phyloP scores from a whole-genome alignment of 2,888 invertebrate genomes.

The Cremastinae sp. region DNA sequence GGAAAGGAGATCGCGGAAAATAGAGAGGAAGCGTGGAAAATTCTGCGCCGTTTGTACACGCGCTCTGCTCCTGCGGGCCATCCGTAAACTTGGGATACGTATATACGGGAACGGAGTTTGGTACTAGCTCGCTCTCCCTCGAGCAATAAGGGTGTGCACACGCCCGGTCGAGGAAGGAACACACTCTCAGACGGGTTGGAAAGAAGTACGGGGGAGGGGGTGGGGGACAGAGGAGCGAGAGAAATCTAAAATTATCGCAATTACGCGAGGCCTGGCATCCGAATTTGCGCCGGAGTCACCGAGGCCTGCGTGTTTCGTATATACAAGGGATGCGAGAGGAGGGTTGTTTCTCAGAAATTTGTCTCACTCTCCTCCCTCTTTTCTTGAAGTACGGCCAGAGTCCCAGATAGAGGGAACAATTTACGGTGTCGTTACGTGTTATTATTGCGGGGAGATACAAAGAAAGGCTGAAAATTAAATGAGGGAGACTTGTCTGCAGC shows the following conservation, averaged over 20 bases:
- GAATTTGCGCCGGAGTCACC: constrained; percentile 58
- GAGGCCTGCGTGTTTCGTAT: constrained; percentile 27
- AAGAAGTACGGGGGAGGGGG: constrained; percentile 9
- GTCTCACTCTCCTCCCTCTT: constrained; percentile 15
- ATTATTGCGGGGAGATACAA: constrained; percentile 46
- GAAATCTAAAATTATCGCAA: constrained; percentile 70
- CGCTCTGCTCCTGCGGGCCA: constrained; percentile 51
- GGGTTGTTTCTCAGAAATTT: constrained; percentile 40
- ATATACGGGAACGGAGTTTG: constrained; percentile 69
- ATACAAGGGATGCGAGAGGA: too few relatives aligned
- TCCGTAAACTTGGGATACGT: constrained; percentile 73
- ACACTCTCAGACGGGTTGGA: constrained; percentile 25
- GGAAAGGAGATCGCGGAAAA: constrained; percentile 33
- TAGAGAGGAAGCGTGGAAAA: constrained; percentile 58
- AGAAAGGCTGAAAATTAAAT: constrained; percentile 57
- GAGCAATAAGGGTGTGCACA: constrained; percentile 63
- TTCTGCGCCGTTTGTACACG: constrained; percentile 17
- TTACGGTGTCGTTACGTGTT: constrained; percentile 50
- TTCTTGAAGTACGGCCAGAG: constrained; percentile 20
- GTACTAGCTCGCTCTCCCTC: constrained; percentile 53
- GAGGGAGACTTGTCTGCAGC: constrained; percentile 26
- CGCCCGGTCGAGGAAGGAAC: constrained; percentile 28
- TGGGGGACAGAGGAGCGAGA: constrained; percentile 47
- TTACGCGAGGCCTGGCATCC: constrained; percentile 66
- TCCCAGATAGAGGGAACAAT: constrained; percentile 49